These are phyloP conservation scores for Blomia tropicalis DNA, from an alignment of 2,888 invertebrate species.

Conservation along the genomic window DNA sequence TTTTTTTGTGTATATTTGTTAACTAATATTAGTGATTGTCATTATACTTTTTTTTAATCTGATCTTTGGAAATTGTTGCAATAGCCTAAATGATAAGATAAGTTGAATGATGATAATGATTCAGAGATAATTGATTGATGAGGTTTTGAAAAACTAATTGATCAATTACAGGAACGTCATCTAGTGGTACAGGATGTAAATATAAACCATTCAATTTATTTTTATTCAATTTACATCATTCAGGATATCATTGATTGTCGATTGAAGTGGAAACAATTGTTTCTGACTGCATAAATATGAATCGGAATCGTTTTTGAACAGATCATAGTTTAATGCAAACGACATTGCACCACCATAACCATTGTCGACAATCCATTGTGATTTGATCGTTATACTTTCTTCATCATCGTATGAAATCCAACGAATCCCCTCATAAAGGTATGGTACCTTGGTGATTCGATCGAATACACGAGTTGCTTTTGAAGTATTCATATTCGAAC, in stretches of 20 bases:
- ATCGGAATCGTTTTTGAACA: constrained; percentile 36
- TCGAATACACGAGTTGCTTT: constrained; percentile 43
- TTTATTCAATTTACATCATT: background rate
- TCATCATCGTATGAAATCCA: constrained; percentile 70
- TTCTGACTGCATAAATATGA: too few relatives aligned
- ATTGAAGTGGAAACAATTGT: background rate
- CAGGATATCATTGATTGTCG: background rate
- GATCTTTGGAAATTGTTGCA: too few relatives aligned
- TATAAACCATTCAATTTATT: too few relatives aligned
- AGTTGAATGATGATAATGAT: too few relatives aligned
- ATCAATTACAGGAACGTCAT: too few relatives aligned
- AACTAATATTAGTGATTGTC: too few relatives aligned
- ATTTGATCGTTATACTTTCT: constrained; percentile 49
- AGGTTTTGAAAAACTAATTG: too few relatives aligned
- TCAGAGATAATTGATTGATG: too few relatives aligned
- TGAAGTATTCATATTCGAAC: background rate
- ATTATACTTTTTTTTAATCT: too few relatives aligned
- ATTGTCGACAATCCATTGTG: constrained; percentile 27
- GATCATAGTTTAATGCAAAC: constrained; percentile 64
- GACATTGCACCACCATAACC: constrained; percentile 61
- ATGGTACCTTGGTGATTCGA: constrained; percentile 55
- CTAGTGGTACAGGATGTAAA: too few relatives aligned
- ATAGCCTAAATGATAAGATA: too few relatives aligned
- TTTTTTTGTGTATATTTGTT: too few relatives aligned
- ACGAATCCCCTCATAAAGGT: constrained; percentile 49